Percentiles rank a stretch among this genome's conserved stretches.
phyloP scores from a whole-genome alignment of 2,113 vertebrate genomes.

The Benthochromis sp. region DNA sequence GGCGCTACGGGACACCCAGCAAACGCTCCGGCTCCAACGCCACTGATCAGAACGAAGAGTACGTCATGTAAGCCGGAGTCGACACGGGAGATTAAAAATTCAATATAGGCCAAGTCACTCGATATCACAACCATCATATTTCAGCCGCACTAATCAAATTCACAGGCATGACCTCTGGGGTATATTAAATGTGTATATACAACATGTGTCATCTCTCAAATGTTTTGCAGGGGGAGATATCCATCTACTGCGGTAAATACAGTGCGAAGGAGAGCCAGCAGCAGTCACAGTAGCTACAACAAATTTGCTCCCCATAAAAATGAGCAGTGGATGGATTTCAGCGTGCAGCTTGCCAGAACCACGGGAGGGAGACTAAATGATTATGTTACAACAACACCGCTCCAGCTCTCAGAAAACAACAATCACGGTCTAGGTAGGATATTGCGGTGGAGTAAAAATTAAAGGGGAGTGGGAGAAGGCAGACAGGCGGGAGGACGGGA shows the following conservation, averaged over 20 bases:
- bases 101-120: slow-evolving; percentile 35
- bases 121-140: slow-evolving; percentile 37
- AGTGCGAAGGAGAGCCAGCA: slow-evolving; percentile 15
- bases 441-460: slow-evolving; percentile 42
- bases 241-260: slow-evolving; percentile 35
- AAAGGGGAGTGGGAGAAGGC: slow-evolving; percentile 35
- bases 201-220: slow-evolving; percentile 38
- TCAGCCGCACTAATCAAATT: slow-evolving; percentile 45
- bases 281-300: slow-evolving; percentile 20
- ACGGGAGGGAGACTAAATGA: slow-evolving; percentile 59
- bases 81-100: slow-evolving; percentile 31
- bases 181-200: slow-evolving; percentile 43
- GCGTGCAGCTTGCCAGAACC: slow-evolving; percentile 47
- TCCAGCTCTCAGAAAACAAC: slow-evolving; percentile 54
- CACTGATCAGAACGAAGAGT: not conserved
- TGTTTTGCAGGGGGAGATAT: slow-evolving; percentile 20
- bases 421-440: slow-evolving; percentile 43
- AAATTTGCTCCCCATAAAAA: slow-evolving; percentile 54
- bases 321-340: slow-evolving; percentile 47
- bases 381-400: slow-evolving; percentile 53
- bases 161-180: slow-evolving; percentile 40
- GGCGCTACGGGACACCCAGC: not conserved
- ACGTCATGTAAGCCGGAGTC: not conserved
- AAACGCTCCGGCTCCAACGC: not conserved
- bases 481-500: not conserved